Conservation (phyloP, 2,797 vertebrate genomes). For the Melanogrammus aeglefinus region DNA sequence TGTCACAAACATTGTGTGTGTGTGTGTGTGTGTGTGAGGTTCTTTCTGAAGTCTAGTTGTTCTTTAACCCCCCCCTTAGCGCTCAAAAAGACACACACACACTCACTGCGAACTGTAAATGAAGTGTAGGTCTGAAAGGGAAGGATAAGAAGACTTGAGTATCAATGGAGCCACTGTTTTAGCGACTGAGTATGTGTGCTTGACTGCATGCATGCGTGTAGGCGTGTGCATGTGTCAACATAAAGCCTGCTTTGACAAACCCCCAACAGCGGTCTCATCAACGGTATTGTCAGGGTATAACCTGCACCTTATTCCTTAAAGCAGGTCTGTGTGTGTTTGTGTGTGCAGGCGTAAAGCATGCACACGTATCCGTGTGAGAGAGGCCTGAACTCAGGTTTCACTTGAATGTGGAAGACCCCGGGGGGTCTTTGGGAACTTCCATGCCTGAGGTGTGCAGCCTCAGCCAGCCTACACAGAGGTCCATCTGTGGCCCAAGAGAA, state of each 20-base stretch:
- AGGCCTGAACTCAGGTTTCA: not conserved
- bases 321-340: slow-evolving; percentile 8
- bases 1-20: slow-evolving; percentile 8
- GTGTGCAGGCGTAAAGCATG: not conserved
- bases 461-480: slow-evolving; percentile 62
- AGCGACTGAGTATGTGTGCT: not conserved
- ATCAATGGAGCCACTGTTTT: not conserved
- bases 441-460: slow-evolving; percentile 24
- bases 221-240: slow-evolving; percentile 4
- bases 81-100: not conserved
- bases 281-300: slow-evolving; percentile 25
- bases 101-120: not conserved
- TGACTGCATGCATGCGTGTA: not conserved
- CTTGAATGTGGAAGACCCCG: not conserved
- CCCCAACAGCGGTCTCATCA: slow-evolving; percentile 41
- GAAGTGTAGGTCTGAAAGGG: not conserved
- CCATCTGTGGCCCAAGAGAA: slow-evolving; percentile 63
- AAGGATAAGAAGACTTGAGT: not conserved
- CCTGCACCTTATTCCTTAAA: slow-evolving; percentile 33
- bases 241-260: slow-evolving; percentile 42
- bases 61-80: slow-evolving; percentile 27
- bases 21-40: slow-evolving; percentile 34
- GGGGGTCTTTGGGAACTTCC: slow-evolving; percentile 5
- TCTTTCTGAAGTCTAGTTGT: slow-evolving; percentile 40
- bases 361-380: slow-evolving; percentile 18